phyloP scores from a whole-genome alignment of 1,140 invertebrate genomes.

The Nebria ingens region DNA sequence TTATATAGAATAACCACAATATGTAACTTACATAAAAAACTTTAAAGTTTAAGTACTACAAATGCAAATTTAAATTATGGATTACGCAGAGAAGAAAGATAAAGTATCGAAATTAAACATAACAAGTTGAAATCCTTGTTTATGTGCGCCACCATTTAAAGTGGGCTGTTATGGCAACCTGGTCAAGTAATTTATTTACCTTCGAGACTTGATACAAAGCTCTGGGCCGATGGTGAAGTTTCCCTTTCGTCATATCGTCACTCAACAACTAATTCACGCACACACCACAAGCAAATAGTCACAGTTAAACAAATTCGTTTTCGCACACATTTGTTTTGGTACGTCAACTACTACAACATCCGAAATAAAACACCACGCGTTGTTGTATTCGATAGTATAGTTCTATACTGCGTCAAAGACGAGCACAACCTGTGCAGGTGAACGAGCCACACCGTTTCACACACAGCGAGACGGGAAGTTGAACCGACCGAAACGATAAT shows the following conservation, averaged over 20 bases:
- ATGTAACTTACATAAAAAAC: too few species aligned
- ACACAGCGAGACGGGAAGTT: conserved; percentile 18
- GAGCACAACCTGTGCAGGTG: conserved; percentile 21
- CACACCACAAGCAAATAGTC: not conserved
- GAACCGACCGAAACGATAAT: conserved; percentile 13
- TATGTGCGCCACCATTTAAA: conserved; percentile 2
- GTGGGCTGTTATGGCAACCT: conserved; percentile 1
- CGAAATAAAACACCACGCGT: not conserved
- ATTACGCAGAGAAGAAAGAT: too few species aligned
- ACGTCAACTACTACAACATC: too few species aligned
- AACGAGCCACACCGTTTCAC: conserved; percentile 14
- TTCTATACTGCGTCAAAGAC: conserved; percentile 15
- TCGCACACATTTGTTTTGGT: too few species aligned
- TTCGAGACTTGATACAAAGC: conserved; percentile 48
- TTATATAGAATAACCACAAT: too few species aligned
- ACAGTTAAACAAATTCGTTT: not conserved
- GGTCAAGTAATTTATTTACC: conserved; percentile 31
- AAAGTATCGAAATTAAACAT: too few species aligned
- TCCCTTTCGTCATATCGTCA: conserved; percentile 26
- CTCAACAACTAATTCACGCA: conserved; percentile 10
- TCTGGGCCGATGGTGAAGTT: conserved; percentile 22
- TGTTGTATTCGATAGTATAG: not conserved
- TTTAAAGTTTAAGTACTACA: too few species aligned
- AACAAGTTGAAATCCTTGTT: too few species aligned
- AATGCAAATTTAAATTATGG: too few species aligned